These are phyloP conservation scores for Ceratosolen solmsi DNA, from an alignment of 1,140 invertebrate species.

Conservation along the genomic window DNA sequence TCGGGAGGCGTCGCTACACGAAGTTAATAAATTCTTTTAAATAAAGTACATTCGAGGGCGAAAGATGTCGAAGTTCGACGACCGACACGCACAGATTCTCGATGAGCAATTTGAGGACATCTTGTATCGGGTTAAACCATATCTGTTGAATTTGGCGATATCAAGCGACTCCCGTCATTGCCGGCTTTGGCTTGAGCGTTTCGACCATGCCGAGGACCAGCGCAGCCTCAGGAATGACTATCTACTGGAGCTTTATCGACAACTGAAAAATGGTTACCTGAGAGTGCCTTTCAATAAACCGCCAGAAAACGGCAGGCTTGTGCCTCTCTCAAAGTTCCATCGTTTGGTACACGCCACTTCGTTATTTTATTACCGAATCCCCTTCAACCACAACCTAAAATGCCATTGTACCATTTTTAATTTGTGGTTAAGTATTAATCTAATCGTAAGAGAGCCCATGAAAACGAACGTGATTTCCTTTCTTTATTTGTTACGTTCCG, in stretches of 20 bases:
- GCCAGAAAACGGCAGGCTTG: constrained; percentile 59
- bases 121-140: constrained; percentile 60
- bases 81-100: not conserved
- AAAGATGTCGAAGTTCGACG: constrained; percentile 17
- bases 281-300: constrained; percentile 62
- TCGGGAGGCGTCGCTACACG: not conserved
- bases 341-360: not conserved
- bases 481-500: too few species aligned
- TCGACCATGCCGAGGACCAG: constrained; percentile 58
- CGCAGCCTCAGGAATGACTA: constrained; percentile 67
- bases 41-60: not conserved
- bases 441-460: not conserved
- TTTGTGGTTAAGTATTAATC: not conserved
- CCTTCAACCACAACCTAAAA: not conserved
- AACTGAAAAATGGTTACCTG: constrained; percentile 62
- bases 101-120: constrained; percentile 61
- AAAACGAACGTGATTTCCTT: too few species aligned
- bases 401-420: not conserved
- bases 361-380: not conserved
- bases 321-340: constrained; percentile 1
- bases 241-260: constrained; percentile 63
- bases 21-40: not conserved
- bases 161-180: constrained; percentile 60
- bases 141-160: constrained; percentile 59
- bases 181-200: constrained; percentile 68